These are phyloP conservation scores for Zeus faber DNA, from an alignment of 2,113 vertebrate species.

Conservation along the genomic window DNA sequence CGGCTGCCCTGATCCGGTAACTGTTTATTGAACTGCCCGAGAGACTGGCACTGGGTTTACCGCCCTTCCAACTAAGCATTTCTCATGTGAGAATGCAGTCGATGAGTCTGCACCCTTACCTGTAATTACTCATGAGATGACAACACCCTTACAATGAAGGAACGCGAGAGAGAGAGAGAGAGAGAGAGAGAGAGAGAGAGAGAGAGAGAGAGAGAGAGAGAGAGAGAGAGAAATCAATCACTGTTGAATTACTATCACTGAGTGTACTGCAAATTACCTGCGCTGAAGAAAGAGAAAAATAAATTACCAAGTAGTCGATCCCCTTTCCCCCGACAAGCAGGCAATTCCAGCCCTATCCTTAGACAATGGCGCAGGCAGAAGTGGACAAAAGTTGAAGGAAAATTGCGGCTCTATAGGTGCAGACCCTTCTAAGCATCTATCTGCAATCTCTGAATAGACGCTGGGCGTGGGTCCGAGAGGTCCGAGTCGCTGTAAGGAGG, in stretches of 20 bases:
- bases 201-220: not conserved
- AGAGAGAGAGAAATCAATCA: conserved; percentile 62
- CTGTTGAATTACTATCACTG: conserved; percentile 65
- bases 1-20: conserved; percentile 38
- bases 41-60: conserved; percentile 26
- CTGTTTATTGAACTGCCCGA: conserved; percentile 56
- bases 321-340: not conserved
- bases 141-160: conserved; percentile 49
- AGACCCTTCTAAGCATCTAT: no score
- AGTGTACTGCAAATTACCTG: conserved; percentile 64
- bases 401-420: no score
- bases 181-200: not conserved
- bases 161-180: not conserved
- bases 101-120: conserved; percentile 60
- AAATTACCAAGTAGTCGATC: conserved; percentile 53
- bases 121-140: conserved; percentile 71
- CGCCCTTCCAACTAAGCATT: conserved; percentile 35
- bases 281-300: conserved; percentile 43
- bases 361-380: no score
- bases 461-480: no score
- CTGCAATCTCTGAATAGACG: no score
- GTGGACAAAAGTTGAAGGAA: no score
- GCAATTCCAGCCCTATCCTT: no score
- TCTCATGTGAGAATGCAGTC: conserved; percentile 51
- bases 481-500: no score